These are phyloP conservation scores for Dynastes tityus DNA, from an alignment of 2,888 invertebrate species.

Conservation along the genomic window DNA sequence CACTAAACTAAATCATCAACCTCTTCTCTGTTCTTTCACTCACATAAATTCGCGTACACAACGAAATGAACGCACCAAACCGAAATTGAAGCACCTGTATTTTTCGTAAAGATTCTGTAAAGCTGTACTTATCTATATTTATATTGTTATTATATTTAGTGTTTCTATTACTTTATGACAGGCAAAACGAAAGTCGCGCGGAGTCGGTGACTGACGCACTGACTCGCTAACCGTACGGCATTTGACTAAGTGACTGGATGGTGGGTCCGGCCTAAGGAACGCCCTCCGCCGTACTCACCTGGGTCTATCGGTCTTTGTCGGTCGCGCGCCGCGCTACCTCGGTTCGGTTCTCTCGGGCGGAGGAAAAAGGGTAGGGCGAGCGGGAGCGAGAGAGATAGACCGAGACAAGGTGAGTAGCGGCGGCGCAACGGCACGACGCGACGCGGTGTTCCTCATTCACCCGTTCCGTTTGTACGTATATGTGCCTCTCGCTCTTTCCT, in stretches of 20 bases:
- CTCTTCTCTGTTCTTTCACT: too few species aligned
- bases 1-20: too few species aligned
- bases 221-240: constrained; percentile 65
- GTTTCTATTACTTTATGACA: constrained; percentile 58
- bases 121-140: constrained; percentile 32
- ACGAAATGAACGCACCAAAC: too few species aligned
- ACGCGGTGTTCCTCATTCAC: neutral
- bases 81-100: neutral
- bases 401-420: too few species aligned
- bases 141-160: constrained; percentile 48
- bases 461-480: neutral
- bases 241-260: constrained; percentile 69
- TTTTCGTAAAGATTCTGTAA: neutral
- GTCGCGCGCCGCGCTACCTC: constrained; percentile 4
- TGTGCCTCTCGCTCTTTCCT: neutral
- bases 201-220: constrained; percentile 60
- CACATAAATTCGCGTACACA: too few species aligned
- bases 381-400: constrained; percentile 52
- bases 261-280: constrained; percentile 66
- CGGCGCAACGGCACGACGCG: neutral
- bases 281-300: constrained; percentile 69
- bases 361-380: constrained; percentile 63
- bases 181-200: constrained; percentile 42
- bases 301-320: constrained; percentile 51
- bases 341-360: constrained; percentile 52